Evolutionary conservation across 2,888 invertebrate species (phyloP).

Genomic region (Lamellibrachia satsuma): DNA sequence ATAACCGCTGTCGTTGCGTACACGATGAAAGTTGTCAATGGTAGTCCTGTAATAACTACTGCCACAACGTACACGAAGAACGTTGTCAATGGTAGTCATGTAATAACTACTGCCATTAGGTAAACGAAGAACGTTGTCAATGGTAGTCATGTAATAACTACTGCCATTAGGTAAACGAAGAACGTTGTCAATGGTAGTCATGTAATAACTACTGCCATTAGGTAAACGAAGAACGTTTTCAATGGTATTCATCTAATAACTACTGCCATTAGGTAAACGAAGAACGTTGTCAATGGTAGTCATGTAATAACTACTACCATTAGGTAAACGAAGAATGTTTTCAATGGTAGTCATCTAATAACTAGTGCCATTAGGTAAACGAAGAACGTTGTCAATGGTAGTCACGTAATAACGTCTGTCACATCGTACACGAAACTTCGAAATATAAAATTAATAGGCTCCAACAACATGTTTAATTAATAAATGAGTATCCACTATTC

Average conservation of each 20-base stretch:
- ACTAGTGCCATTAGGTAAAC: no score
- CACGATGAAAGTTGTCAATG: no score
- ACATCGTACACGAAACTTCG: neutral
- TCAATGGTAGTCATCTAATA: no score
- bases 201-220: neutral
- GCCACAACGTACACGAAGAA: neutral
- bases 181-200: neutral
- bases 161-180: neutral
- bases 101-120: neutral
- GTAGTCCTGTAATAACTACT: no score
- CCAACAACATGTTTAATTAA: neutral
- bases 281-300: neutral
- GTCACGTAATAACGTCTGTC: neutral
- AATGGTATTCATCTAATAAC: no score
- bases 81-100: neutral
- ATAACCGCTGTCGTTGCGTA: no score
- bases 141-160: no score
- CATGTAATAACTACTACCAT: neutral
- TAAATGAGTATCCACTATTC: no score
- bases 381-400: neutral
- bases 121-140: neutral
- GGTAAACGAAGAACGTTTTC: neutral
- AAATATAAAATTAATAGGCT: neutral
- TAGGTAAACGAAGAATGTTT: neutral
- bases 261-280: neutral